Evolutionary conservation across 2,797 vertebrate species (phyloP), one percentile per base, ranked within the genome.

Genomic region (Spea hammondii): DNA sequence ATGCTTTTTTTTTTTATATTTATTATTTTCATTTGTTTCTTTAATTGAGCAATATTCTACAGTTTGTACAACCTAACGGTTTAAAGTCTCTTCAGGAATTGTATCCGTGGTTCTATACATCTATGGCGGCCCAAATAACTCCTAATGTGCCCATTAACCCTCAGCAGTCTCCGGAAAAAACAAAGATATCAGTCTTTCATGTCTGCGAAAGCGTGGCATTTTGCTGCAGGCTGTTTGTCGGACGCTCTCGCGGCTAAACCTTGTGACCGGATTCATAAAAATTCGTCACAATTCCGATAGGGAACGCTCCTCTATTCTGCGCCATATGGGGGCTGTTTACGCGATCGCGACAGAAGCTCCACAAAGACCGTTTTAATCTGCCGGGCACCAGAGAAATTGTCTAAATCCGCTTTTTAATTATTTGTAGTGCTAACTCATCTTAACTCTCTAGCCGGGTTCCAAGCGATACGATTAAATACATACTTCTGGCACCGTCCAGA

Each of bases 201-300:
- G 32, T 32, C 32, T 32, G 32, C 32, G 2, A 32, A 32, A 32
- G 32, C 32, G 32, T 32, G 32, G 32, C 32, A 32, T 32, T 32
- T 32, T 3, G 32, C 32, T 32, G 32, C 32, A 32, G 32, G 32
- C 32, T 32, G 3, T 32, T 32, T 32, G 2, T 3, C 32, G 59
- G 5, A 4, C 4, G 6, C 64, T 74, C 77, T 79, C 62, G 71
- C 74, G 77, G 12, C 45, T 68, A 17, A 32, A 69, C 74, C 77
- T 62, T 74, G 65, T 79, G 77, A 79, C 17, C 4, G 17, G 32
- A 32, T 32, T 32, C 32, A 3, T 32, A 32, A 32, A 32, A 32
- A 32, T n/a, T n/a, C n/a, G n/a, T n/a, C n/a, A n/a, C n/a, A n/a
- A n/a, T 32, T 32, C 32, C 32, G 32, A 32, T 32, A 50, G 8